Conservation (phyloP, 2,113 vertebrate species). For the Chloroceryle aenea region DNA sequence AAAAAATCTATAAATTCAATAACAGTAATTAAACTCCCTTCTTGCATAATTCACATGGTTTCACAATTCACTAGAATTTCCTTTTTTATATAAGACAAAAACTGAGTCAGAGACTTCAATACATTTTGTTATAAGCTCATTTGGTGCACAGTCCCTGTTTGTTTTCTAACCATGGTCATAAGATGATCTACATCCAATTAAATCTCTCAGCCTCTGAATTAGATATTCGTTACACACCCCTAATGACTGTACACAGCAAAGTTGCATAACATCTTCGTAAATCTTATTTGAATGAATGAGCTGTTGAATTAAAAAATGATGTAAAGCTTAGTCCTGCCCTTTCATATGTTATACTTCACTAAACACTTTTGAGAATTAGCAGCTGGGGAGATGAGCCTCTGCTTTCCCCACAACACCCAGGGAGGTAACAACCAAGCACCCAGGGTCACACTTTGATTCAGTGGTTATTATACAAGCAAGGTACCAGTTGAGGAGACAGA, state of each 20-base stretch:
- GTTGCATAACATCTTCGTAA: slow-evolving; percentile 38
- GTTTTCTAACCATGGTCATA: background rate
- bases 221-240: slow-evolving; percentile 25
- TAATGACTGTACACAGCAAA: background rate
- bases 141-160: background rate
- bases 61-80: slow-evolving; percentile 42
- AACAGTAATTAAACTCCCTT: background rate
- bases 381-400: background rate
- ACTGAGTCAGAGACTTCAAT: slow-evolving; percentile 42
- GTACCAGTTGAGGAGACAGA: background rate
- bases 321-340: slow-evolving; percentile 25
- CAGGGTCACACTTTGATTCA: background rate
- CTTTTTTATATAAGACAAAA: slow-evolving; percentile 35
- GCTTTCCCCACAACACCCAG: background rate
- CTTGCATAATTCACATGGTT: slow-evolving; percentile 50
- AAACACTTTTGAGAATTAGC: background rate
- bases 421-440: background rate
- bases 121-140: background rate
- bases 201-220: background rate
- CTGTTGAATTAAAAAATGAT: slow-evolving; percentile 27
- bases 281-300: slow-evolving; percentile 27
- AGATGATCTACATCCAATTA: slow-evolving; percentile 43
- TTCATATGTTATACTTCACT: background rate
- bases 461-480: background rate
- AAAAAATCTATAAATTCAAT: background rate